Percentiles rank a stretch among this genome's conserved stretches.
Conservation (phyloP, 2,888 invertebrate species). For the Agonopterix subpropinquella region DNA sequence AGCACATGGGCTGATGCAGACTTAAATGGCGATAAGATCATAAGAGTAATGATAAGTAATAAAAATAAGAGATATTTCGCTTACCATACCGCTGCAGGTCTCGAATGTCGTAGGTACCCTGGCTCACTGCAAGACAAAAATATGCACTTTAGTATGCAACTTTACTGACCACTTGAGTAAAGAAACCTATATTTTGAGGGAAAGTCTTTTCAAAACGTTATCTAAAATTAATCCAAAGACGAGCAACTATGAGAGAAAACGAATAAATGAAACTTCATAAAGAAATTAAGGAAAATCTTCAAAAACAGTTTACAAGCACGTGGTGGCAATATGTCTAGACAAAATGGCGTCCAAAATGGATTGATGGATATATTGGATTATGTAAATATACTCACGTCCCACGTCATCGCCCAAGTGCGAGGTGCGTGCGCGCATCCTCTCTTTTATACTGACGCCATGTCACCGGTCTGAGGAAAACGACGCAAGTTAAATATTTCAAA, state of each 20-base stretch:
- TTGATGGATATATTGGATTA: conserved; percentile 5
- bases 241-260: too few relatives aligned
- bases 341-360: conserved; percentile 15
- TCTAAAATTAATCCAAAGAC: too few relatives aligned
- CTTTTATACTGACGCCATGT: conserved; percentile 31
- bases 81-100: conserved; percentile 45
- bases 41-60: too few relatives aligned
- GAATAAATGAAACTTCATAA: not conserved
- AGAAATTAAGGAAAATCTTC: not conserved
- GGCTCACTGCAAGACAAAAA: conserved; percentile 47
- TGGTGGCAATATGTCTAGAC: conserved; percentile 6
- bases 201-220: too few relatives aligned
- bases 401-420: conserved; percentile 40
- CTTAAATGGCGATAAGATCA: too few relatives aligned
- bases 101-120: conserved; percentile 38
- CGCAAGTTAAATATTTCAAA: not conserved
- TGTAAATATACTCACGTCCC: conserved; percentile 38
- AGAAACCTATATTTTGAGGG: not conserved
- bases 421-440: conserved; percentile 17
- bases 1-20: too few relatives aligned
- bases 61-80: conserved; percentile 15
- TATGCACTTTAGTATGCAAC: not conserved
- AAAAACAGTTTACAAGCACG: conserved; percentile 1
- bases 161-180: not conserved
- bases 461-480: not conserved